Base-by-base conservation (phyloP, 2,113 vertebrate species). In the Amblyopsis rosae region DNA sequence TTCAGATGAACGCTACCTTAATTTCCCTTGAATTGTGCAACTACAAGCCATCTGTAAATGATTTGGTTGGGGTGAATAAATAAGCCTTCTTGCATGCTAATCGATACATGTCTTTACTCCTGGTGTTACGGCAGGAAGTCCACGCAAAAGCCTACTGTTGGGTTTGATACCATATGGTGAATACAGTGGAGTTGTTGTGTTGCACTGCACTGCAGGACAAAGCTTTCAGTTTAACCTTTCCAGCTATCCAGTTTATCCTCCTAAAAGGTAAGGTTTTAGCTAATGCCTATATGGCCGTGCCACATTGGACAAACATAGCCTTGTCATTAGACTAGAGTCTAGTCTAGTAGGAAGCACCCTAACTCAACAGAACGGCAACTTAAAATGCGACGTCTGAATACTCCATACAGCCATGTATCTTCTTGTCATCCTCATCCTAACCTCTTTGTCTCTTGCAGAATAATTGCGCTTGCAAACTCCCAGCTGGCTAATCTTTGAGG, bases 401-500 rank as follows among this genome's bases (percentile, higher is more conserved):
- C n/a, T 59, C n/a, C 26, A 33, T 12, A 26, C 33, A 12, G 15
- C 66, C 6, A 16, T 49, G 11, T 32, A 16, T 32, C 7, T 16
- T 32, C 35, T n/a, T 32, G 12, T 60, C 19, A 13, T 51, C 49
- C 46, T 33, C 57, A 9, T n/a, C 16, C 53, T 46, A 4, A 41
- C 11, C 50, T 66, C 16, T 9, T 12, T 6, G 1, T 10, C n/a
- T 66, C 12, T 57, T 57, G 16, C 5, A 54, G 32, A 55, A 46
- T 50, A 65, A 35, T 17, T 13, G 45, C 50, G 45, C 15, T 5
- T 33, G 7, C 12, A 5, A 13, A 67, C 17, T 16, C 65, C 53
- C 54, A 45, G 12, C 10, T 46, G 53, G 65, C 65, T 67, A 67
- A 67, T 67, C 65, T 57, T 32, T 7, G 54, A 57, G 65, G 65